Conservation (phyloP, 2,888 invertebrate genomes). For the Myopa testacea region DNA sequence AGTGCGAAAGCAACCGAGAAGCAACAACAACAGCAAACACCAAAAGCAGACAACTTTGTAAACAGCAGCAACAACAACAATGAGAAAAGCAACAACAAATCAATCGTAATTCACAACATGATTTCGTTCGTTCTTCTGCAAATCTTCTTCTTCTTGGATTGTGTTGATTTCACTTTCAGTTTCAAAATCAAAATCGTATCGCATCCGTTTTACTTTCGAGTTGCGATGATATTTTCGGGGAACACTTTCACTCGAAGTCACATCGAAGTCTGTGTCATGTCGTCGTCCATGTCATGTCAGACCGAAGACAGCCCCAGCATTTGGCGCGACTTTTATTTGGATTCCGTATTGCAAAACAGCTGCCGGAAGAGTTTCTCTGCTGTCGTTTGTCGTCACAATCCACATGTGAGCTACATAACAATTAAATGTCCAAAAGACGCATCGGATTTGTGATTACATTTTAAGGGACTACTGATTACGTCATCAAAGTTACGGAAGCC, state of each 20-base stretch:
- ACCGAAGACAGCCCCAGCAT: not conserved
- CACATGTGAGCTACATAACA: not conserved
- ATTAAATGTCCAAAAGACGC: not conserved
- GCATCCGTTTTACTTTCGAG: not conserved
- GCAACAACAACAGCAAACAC: not conserved
- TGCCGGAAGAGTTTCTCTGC: conserved; percentile 24
- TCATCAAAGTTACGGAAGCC: not conserved
- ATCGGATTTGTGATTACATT: not conserved
- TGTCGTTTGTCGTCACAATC: not conserved
- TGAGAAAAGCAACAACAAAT: not conserved
- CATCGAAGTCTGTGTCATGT: too few species aligned
- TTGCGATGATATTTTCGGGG: conserved; percentile 40
- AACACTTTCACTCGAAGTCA: conserved; percentile 54
- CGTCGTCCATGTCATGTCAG: conserved; percentile 45
- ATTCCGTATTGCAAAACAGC: not conserved
- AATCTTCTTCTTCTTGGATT: not conserved
- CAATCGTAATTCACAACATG: not conserved
- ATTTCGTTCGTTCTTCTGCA: too few species aligned
- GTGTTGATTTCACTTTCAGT: conserved; percentile 53
- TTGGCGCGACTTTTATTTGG: not conserved
- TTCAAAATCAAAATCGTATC: conserved; percentile 42
- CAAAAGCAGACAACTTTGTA: not conserved
- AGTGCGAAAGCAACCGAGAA: not conserved
- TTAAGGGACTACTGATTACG: not conserved
- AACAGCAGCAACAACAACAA: not conserved